Evolutionary conservation across 2,797 vertebrate species (phyloP), one percentile per base, ranked within the genome.

Genomic region (Epinephelus coioides): DNA sequence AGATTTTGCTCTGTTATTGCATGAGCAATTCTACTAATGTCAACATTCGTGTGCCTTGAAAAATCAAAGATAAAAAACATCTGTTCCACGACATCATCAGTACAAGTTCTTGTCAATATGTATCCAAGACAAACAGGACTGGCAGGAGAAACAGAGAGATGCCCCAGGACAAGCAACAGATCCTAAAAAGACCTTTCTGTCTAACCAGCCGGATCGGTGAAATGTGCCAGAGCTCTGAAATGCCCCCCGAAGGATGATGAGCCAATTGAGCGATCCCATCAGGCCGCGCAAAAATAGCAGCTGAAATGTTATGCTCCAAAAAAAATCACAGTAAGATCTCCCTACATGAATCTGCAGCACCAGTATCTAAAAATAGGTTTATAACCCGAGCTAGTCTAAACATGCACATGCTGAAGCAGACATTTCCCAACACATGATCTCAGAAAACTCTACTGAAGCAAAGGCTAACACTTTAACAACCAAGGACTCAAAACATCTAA

Each of bases 251-350:
- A 79, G 80, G 69, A 76, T 18, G 66, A 78, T 46, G 79, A 69
- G 53, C 55, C 68, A 75, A 85, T 53, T 60, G 57, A 83, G 55
- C 2, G 65, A 78, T 88, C 80, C 84, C 84, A 73, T 85, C 71
- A 87, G 84, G 50, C 44, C 0, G 2, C 62, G 30, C 13, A 66
- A 72, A 88, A 86, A 89, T 88, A 89, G 83, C 69, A 77, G 40
- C 66, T 65, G 43, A 57, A 14, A 60, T 73, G 49, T 73, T 1
- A 68, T 55, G 53, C 56, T 85, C 54, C 19, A 69, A 76, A 66
- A 54, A 5, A 57, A 4, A 82, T 46, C 10, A 6, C 66, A 76
- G 61, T 21, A 21, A 61, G 17, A 75, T 64, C 55, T 74, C 66
- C 63, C 27, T 66, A 19, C 57, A 83, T 67, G 49, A 78, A 64